Percentiles rank a stretch among this genome's conserved stretches.
These are phyloP conservation scores for Crotalus tigris DNA, from an alignment of 2,113 vertebrate genomes.

Conservation along the genomic window DNA sequence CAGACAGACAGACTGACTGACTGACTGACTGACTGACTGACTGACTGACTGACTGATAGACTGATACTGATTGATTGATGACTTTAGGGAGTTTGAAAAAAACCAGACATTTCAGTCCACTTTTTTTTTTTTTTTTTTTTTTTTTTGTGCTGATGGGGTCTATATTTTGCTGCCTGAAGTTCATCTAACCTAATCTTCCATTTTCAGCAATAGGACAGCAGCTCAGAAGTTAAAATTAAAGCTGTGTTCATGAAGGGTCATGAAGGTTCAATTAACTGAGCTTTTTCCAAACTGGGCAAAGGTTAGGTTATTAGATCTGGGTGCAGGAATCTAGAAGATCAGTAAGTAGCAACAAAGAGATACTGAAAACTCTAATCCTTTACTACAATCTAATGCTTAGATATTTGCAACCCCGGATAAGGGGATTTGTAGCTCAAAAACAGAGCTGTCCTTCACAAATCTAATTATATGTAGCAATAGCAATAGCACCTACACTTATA, in stretches of 20 bases:
- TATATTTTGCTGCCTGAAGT: not conserved
- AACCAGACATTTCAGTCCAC: not conserved
- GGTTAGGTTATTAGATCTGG: too few species aligned
- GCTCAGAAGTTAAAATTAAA: not conserved
- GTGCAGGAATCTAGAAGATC: too few species aligned
- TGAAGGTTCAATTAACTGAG: not conserved
- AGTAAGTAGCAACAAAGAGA: too few species aligned
- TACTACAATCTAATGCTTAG: too few species aligned
- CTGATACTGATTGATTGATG: not conserved
- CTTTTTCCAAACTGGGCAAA: not conserved
- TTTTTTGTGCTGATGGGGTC: not conserved
- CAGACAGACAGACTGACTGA: too few species aligned
- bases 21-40: too few species aligned
- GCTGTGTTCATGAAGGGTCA: not conserved
- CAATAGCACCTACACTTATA: too few species aligned
- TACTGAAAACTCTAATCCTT: too few species aligned
- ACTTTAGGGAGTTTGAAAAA: not conserved
- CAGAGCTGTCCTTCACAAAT: too few species aligned
- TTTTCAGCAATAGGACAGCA: not conserved
- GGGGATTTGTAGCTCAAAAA: too few species aligned
- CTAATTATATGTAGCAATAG: too few species aligned
- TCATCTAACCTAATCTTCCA: not conserved
- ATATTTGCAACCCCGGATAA: too few species aligned
- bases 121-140: not conserved
- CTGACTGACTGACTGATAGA: not conserved